These are phyloP conservation scores for Zaprionus tsacasi DNA, from an alignment of 1,140 invertebrate genomes.

Conservation along the genomic window DNA sequence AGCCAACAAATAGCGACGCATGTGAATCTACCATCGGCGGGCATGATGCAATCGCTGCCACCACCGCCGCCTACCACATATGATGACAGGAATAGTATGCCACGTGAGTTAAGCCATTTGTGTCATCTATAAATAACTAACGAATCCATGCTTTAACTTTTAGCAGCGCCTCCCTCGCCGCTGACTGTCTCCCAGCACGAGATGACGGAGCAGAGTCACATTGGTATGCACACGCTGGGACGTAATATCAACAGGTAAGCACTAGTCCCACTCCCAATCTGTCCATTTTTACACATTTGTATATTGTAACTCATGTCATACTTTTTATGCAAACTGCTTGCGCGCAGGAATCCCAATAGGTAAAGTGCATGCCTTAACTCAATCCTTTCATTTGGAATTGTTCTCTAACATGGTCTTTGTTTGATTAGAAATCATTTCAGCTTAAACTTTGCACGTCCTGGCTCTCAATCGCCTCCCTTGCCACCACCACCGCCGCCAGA, in stretches of 20 bases:
- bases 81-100: conserved; percentile 90
- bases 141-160: conserved; percentile 22
- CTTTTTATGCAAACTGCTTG: conserved; percentile 43
- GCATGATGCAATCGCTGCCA: conserved; percentile 90
- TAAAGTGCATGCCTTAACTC: conserved; percentile 46
- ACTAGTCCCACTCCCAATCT: background rate
- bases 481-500: conserved; percentile 93
- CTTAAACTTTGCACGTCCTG: conserved; percentile 85
- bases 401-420: conserved; percentile 16
- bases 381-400: background rate
- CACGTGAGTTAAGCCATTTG: conserved; percentile 88
- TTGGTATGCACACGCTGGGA: conserved; percentile 86
- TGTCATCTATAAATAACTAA: background rate
- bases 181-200: conserved; percentile 86
- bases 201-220: conserved; percentile 85
- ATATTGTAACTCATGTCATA: conserved; percentile 52
- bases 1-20: conserved; percentile 87
- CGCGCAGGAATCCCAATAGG: conserved; percentile 75
- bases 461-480: conserved; percentile 90
- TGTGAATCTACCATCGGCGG: conserved; percentile 85
- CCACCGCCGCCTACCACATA: conserved; percentile 87
- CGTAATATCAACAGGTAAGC: conserved; percentile 85
- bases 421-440: conserved; percentile 77
- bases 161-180: conserved; percentile 91
- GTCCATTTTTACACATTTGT: conserved; percentile 5